These are phyloP conservation scores for Disparrhopalites patrizii DNA, from an alignment of 2,888 invertebrate genomes.

Conservation along the genomic window DNA sequence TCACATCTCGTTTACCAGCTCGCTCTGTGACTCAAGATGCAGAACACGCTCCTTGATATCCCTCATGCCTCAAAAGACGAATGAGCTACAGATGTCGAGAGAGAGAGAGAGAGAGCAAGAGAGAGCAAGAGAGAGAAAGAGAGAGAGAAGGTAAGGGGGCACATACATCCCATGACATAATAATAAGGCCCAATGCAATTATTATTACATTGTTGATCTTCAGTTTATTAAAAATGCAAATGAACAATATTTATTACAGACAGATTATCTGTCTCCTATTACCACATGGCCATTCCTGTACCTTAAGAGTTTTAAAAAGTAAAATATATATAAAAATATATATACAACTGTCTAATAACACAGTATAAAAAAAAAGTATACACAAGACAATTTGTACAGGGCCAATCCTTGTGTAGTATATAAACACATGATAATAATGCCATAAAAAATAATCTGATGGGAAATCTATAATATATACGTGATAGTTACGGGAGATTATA, in stretches of 20 bases:
- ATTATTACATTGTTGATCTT: constrained; percentile 8
- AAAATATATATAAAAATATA: neutral
- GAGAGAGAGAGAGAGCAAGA: too few relatives aligned
- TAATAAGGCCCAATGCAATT: constrained; percentile 1
- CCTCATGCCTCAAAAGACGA: too few relatives aligned
- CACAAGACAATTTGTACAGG: neutral
- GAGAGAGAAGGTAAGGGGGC: too few relatives aligned
- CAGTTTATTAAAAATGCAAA: constrained; percentile 10
- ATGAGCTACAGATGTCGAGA: too few relatives aligned
- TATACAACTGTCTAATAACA: too few relatives aligned
- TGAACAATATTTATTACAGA: constrained; percentile 5
- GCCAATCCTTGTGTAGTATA: constrained; percentile 4
- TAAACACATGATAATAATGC: neutral
- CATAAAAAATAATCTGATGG: neutral
- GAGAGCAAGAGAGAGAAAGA: too few relatives aligned
- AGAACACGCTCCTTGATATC: too few relatives aligned
- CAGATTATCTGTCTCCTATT: neutral
- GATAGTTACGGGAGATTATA: too few relatives aligned
- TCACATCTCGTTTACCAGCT: too few relatives aligned
- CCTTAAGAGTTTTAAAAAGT: neutral
- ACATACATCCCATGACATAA: constrained; percentile 11
- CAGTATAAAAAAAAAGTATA: neutral
- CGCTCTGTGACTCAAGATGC: too few relatives aligned
- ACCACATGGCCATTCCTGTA: neutral
- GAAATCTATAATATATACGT: too few relatives aligned